Evolutionary conservation across 2,113 vertebrate species (phyloP).

Genomic region (Entosphenus tridentatus): DNA sequence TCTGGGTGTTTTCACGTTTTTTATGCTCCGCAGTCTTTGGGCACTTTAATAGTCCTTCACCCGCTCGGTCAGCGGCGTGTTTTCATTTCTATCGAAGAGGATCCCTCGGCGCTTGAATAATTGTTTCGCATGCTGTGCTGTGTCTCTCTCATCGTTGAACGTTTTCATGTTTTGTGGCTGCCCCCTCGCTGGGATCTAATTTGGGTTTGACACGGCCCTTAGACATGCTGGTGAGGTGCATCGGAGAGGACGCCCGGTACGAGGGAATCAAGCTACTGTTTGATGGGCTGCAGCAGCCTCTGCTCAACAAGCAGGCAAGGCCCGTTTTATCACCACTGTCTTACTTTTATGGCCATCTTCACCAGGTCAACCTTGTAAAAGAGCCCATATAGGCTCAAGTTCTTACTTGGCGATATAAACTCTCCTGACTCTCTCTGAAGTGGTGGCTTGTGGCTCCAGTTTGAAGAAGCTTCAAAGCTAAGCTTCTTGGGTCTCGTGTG

Average conservation of each 20-base stretch:
- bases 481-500: too few relatives aligned
- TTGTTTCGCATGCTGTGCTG: too few relatives aligned
- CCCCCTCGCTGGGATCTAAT: too few relatives aligned
- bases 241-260: conserved; percentile 55
- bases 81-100: too few relatives aligned
- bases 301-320: conserved; percentile 86
- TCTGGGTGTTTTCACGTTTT: too few relatives aligned
- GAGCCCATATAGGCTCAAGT: not conserved
- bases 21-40: too few relatives aligned
- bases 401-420: not conserved
- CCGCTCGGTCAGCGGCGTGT: too few relatives aligned
- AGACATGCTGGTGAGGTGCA: conserved; percentile 53
- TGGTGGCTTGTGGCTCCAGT: not conserved
- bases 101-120: too few relatives aligned
- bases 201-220: not conserved
- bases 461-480: not conserved
- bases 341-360: not conserved
- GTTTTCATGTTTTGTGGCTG: too few relatives aligned
- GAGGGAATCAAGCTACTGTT: conserved; percentile 64
- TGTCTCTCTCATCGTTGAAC: too few relatives aligned
- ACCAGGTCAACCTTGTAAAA: not conserved
- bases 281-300: conserved; percentile 60
- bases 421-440: not conserved
- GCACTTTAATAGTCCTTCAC: too few relatives aligned
- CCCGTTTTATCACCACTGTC: not conserved